Percentiles rank a stretch among this genome's conserved stretches.
phyloP scores from a whole-genome alignment of 1,140 invertebrate species.

The Ganaspis sp. region DNA sequence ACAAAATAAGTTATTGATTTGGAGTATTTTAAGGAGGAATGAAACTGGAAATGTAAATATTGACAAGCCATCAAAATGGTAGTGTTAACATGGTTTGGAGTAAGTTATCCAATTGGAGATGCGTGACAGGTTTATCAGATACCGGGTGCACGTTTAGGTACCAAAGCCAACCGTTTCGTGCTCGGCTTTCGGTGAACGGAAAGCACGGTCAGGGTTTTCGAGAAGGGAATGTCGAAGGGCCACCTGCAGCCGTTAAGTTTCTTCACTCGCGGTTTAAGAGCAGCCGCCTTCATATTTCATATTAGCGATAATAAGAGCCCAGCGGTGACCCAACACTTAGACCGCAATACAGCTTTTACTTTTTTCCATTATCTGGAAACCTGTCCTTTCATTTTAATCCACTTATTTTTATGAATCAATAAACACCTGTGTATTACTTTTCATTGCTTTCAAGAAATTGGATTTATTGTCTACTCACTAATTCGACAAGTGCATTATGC shows the following conservation, averaged over 20 bases:
- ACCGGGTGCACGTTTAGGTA: constrained; percentile 56
- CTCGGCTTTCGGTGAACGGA: constrained; percentile 35
- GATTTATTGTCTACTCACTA: background rate
- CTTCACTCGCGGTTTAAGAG: constrained; percentile 60
- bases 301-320: constrained; percentile 67
- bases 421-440: background rate
- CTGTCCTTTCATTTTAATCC: background rate
- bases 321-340: background rate
- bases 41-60: constrained; percentile 22
- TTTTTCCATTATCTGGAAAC: background rate
- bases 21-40: constrained; percentile 1
- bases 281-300: constrained; percentile 72
- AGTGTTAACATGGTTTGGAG: constrained; percentile 49
- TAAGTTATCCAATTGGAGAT: constrained; percentile 65
- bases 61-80: constrained; percentile 32
- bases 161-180: constrained; percentile 52
- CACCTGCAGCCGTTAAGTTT: constrained; percentile 65
- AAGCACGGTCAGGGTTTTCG: constrained; percentile 10
- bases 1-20: background rate
- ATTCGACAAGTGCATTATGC: background rate
- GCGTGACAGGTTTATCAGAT: constrained; percentile 68
- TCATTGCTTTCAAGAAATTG: background rate
- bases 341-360: constrained; percentile 17
- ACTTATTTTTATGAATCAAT: constrained; percentile 11
- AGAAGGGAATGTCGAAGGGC: constrained; percentile 26